These are phyloP conservation scores for Candoia aspera DNA, from an alignment of 2,113 vertebrate species.

Conservation along the genomic window DNA sequence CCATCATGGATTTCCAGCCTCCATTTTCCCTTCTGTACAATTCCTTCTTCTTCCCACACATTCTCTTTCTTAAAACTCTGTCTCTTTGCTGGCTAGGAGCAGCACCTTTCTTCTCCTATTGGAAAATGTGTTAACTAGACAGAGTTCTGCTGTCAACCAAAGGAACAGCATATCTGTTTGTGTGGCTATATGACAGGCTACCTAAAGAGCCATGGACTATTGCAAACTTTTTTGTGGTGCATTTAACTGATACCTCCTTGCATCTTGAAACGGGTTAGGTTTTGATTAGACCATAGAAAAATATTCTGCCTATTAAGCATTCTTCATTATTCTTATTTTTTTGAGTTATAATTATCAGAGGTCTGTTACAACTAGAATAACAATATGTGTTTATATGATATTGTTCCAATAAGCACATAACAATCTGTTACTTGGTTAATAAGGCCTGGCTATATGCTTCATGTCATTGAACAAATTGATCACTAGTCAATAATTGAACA, in stretches of 20 bases:
- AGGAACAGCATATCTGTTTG: too few relatives aligned
- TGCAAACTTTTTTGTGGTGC: not conserved
- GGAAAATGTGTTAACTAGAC: too few relatives aligned
- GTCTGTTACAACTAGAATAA: slow-evolving; percentile 37
- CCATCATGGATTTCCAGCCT: too few relatives aligned
- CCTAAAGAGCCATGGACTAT: too few relatives aligned
- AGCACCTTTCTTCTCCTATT: too few relatives aligned
- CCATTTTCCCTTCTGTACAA: too few relatives aligned
- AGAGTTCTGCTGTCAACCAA: too few relatives aligned
- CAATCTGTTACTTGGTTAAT: slow-evolving; percentile 60
- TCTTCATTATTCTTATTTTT: slow-evolving; percentile 39
- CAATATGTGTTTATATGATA: slow-evolving; percentile 51
- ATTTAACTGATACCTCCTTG: not conserved
- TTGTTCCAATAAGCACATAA: slow-evolving; percentile 54
- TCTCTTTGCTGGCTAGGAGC: too few relatives aligned
- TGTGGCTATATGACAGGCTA: too few relatives aligned
- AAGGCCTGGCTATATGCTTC: slow-evolving; percentile 58
- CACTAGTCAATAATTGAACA: slow-evolving; percentile 7
- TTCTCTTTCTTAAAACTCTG: too few relatives aligned
- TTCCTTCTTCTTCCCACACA: too few relatives aligned
- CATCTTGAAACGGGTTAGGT: not conserved
- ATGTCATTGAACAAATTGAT: slow-evolving; percentile 48
- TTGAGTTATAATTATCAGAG: slow-evolving; percentile 38
- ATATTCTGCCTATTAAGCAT: slow-evolving; percentile 5
- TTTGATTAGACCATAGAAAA: slow-evolving; percentile 6